Base-by-base conservation (phyloP, 2,797 vertebrate species). In the Sparidentex hasta region DNA sequence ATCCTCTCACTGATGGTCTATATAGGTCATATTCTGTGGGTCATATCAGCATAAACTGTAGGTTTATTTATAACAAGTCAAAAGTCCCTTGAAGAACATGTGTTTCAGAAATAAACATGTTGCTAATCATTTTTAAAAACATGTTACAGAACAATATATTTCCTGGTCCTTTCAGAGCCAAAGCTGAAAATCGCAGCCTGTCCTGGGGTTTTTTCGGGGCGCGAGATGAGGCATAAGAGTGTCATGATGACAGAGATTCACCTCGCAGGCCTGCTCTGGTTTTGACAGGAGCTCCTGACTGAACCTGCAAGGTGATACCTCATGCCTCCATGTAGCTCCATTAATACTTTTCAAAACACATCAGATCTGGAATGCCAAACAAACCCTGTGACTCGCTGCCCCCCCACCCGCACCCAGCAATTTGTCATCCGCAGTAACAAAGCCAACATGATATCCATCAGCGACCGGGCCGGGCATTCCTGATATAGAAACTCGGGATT, bases 361-460 rank as follows among this genome's bases (percentile, higher is more conserved):
- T 74, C 21, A 9, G 54, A 87, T 57, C 43, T 89, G 94, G 93
- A 95, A 95, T 93, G 93, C 91, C 73, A 92, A 95, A 94, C 94
- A 93, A 92, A 89, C 70, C 78, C 71, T 44, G 71, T 8, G 54
- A 83, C 86, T 52, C 67, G 87, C 87, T 80, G 78, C 78, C 82
- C 74, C 74, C 47, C 48, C 7, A 27, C 27, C 27, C 27, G n/a
- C n/a, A n/a, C 29, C 38, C 38, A 38, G 56, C 86, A 81, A 91
- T 94, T 92, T 90, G 89, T 95, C 91, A 89, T 81, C 50, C 16
- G 61, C 11, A 9, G 69, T 52, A 88, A 92, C 88, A 92, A 91
- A 91, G 88, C 65, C 83, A 73, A 78, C n/a, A 43, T 47, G 87
- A 93, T 90, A 92, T 92, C 87, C 59, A 88, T 94, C 91, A 93